Evolutionary conservation across 2,888 invertebrate species (phyloP).

Genomic region (Tribolium freemani): DNA sequence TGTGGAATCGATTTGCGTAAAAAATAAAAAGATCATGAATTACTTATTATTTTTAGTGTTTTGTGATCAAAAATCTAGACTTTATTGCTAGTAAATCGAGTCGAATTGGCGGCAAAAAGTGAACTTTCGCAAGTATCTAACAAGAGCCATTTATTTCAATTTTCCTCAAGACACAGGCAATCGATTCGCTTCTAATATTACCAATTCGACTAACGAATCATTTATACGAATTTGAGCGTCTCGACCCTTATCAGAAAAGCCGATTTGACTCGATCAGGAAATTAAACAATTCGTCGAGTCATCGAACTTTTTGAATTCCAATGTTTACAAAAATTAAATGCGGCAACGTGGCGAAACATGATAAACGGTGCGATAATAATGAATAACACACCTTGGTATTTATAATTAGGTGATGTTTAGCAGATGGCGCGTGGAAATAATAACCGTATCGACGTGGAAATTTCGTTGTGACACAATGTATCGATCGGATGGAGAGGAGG

Average conservation of each 20-base stretch:
- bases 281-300: not conserved
- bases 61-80: no score
- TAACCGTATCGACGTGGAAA: not conserved
- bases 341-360: not conserved
- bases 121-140: not conserved
- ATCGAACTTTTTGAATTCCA: not conserved
- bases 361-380: no score
- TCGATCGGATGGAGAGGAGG: not conserved
- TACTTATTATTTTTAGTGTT: no score
- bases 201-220: not conserved
- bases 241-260: not conserved
- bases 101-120: no score
- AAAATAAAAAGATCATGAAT: no score
- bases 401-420: not conserved
- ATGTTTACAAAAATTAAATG: not conserved
- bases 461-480: not conserved
- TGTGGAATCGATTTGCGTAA: no score
- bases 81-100: not conserved
- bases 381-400: not conserved
- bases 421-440: not conserved
- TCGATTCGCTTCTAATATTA: not conserved
- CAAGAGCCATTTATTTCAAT: not conserved
- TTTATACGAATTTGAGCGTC: not conserved
- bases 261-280: not conserved
- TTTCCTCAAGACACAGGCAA: not conserved